phyloP scores from a whole-genome alignment of 2,113 vertebrate species.

The Tragelaphus strepsiceros region DNA sequence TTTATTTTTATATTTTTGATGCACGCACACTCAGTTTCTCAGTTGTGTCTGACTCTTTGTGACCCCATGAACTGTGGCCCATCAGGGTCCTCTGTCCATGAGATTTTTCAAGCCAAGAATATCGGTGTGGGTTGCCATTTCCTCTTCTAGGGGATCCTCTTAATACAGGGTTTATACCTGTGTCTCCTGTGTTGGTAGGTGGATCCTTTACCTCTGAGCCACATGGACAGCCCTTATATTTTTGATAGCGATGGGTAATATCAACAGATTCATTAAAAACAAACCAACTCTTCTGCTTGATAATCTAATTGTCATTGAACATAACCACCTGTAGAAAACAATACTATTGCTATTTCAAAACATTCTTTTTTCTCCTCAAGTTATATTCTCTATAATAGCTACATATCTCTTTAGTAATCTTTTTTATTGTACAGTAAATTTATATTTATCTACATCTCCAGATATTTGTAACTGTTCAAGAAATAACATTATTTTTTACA shows the following conservation, averaged over 20 bases:
- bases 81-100: not conserved
- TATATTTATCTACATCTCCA: not conserved
- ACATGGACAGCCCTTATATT: not conserved
- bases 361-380: not conserved
- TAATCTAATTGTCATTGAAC: conserved; percentile 53
- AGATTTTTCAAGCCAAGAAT: not conserved
- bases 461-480: not conserved
- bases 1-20: not conserved
- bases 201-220: not conserved
- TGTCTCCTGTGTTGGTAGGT: not conserved
- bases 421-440: not conserved
- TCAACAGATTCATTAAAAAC: not conserved
- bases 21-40: not conserved
- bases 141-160: not conserved
- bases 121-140: not conserved
- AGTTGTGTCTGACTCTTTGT: not conserved
- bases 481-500: not conserved
- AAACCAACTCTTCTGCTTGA: not conserved
- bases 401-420: not conserved
- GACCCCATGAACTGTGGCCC: not conserved
- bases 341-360: not conserved
- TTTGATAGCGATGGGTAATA: not conserved
- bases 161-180: not conserved
- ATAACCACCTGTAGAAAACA: conserved; percentile 15
- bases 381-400: conserved; percentile 49